A percentile compares a stretch with the other conserved stretches of the same genome.
Conservation (phyloP, 2,113 vertebrate species). For the Riparia riparia region DNA sequence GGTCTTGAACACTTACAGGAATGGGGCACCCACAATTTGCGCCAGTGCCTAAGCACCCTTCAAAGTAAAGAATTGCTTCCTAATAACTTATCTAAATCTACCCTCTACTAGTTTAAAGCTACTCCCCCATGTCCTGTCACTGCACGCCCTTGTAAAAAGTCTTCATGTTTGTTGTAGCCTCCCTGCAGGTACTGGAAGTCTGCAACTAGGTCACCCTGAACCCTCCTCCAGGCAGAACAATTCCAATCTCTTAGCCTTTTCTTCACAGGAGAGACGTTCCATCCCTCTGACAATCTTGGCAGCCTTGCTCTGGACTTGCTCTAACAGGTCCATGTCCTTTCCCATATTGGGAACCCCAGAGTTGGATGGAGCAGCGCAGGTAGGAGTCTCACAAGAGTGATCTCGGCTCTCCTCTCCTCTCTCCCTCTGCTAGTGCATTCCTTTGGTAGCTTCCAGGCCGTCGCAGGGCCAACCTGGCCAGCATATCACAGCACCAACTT, state of each 20-base stretch:
- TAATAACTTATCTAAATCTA: neutral
- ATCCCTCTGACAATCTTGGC: neutral
- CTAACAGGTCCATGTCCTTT: neutral
- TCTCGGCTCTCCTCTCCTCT: neutral
- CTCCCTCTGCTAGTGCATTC: neutral
- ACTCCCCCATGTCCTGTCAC: neutral
- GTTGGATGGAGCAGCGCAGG: neutral
- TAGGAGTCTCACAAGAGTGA: accelerated
- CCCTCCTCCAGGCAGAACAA: neutral
- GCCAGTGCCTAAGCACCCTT: neutral
- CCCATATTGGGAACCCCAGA: neutral
- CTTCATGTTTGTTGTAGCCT: neutral
- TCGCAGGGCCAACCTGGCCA: neutral
- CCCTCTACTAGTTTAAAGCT: neutral
- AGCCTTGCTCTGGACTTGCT: neutral
- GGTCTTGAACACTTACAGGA: neutral
- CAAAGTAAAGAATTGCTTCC: neutral
- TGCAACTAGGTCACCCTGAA: neutral
- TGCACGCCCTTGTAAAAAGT: neutral
- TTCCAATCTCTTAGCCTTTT: neutral
- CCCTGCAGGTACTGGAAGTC: neutral
- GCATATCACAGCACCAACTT: neutral
- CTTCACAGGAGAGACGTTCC: neutral
- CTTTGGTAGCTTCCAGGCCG: neutral
- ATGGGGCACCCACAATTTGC: neutral